A percentile compares a stretch with the other conserved stretches of the same genome.
These are phyloP conservation scores for Helicoverpa assulta DNA, from an alignment of 2,888 invertebrate genomes.

Conservation along the genomic window DNA sequence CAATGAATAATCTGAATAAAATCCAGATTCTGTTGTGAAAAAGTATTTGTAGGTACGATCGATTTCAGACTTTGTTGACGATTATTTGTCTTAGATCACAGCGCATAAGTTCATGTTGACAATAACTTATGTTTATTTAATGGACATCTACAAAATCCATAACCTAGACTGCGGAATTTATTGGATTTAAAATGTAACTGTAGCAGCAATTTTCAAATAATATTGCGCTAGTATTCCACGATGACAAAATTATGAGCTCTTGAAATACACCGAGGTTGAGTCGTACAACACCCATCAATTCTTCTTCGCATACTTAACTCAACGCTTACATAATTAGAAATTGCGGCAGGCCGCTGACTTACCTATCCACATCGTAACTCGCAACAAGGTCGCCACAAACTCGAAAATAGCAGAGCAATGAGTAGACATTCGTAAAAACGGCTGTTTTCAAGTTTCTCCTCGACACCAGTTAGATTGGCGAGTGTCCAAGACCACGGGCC, in stretches of 20 bases:
- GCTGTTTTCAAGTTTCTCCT: conserved; percentile 83
- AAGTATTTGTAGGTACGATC: conserved; percentile 22
- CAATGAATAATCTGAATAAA: conserved; percentile 62
- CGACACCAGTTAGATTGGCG: conserved; percentile 79
- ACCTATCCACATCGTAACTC: conserved; percentile 75
- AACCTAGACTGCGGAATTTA: too few species aligned
- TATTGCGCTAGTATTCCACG: neutral
- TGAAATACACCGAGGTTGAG: conserved; percentile 39
- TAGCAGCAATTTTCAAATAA: neutral
- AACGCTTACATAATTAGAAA: conserved; percentile 77
- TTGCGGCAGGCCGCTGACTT: conserved; percentile 83
- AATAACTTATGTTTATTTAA: too few species aligned
- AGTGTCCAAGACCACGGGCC: conserved; percentile 81
- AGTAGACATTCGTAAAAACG: conserved; percentile 87
- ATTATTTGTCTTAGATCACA: neutral
- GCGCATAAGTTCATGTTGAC: too few species aligned
- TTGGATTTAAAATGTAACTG: neutral
- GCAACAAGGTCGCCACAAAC: conserved; percentile 85
- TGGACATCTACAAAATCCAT: too few species aligned
- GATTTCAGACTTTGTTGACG: conserved; percentile 8
- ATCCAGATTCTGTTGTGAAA: conserved; percentile 52
- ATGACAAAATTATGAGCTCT: conserved; percentile 16
- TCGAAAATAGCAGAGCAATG: conserved; percentile 85
- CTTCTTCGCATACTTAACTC: conserved; percentile 57
- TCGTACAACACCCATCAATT: conserved; percentile 52